These are phyloP conservation scores for Sympetrum striolatum DNA, from an alignment of 2,888 invertebrate genomes.

Conservation along the genomic window DNA sequence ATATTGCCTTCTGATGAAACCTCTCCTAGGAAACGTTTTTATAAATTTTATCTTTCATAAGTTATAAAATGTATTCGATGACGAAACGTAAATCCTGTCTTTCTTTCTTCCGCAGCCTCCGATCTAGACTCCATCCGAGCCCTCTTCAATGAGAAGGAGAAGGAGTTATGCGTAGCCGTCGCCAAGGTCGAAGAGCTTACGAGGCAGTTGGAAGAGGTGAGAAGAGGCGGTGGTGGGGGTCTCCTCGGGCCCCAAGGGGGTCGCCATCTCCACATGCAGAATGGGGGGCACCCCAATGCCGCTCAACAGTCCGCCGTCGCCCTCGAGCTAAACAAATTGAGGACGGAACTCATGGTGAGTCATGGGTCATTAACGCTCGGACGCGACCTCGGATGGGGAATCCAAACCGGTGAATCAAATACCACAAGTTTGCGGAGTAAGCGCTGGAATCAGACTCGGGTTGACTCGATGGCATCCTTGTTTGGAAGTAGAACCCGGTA, in stretches of 20 bases:
- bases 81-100: neutral
- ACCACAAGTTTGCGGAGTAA: neutral
- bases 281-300: conserved; percentile 50
- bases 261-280: neutral
- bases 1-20: neutral
- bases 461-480: neutral
- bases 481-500: too few species aligned
- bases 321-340: conserved; percentile 88
- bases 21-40: neutral
- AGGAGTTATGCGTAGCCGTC: conserved; percentile 95
- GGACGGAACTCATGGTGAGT: conserved; percentile 89
- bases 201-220: conserved; percentile 89
- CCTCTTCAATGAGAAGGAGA: conserved; percentile 96
- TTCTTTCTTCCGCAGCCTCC: conserved; percentile 71
- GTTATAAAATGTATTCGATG: neutral
- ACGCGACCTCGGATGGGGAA: neutral
- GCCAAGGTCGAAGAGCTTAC: conserved; percentile 97
- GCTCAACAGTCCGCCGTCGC: conserved; percentile 74
- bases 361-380: conserved; percentile 59
- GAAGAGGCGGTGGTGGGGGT: conserved; percentile 60
- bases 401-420: conserved; percentile 21
- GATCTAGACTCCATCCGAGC: conserved; percentile 96
- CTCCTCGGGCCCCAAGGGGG: conserved; percentile 49
- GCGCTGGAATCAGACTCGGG: neutral
- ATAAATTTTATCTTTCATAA: neutral